Evolutionary conservation across 2,797 vertebrate species (phyloP), one percentile per base, ranked within the genome.

Genomic region (Scolopax rusticola): DNA sequence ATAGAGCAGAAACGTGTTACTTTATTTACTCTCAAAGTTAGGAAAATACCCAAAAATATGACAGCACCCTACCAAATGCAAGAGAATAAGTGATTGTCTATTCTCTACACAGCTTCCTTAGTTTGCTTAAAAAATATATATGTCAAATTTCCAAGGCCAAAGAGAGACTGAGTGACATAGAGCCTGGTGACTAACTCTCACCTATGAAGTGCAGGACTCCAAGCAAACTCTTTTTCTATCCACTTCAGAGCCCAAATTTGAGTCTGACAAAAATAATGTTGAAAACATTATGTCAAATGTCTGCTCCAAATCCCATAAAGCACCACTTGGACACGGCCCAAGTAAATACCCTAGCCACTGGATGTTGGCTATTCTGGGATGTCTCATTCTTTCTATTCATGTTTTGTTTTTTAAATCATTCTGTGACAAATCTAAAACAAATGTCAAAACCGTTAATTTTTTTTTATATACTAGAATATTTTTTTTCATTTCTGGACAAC

Each of bases 371-470:
- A 96, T 97, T 96, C 95, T 96, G 95, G 92, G 94, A 97, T 95
- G 96, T 89, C 95, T 96, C 95, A 96, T 97, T 97, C 95, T 95
- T 96, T 96, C 95, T 97, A 96, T 96, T 97, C 95, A 96, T 96
- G 95, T 96, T 96, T 95, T 96, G 93, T 87, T 97, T 97, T 97
- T 96, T 93, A 96, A 96, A 97, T 96, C 93, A 94, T 93, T 97
- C 95, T 96, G 92, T 95, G 90, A 94, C 95, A 97, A 97, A 97
- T 96, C 89, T 95, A 96, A 97, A 97, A 96, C 95, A 97, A 97
- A 96, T 96, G 96, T 95, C 95, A 96, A 89, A 95, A 89, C 82
- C 23, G 9, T 96, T 93, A 68, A 81, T 60, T 93, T 97, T 94
- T 36, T 36, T 95, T 95, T 82, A 85, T 80, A 83, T 38, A 12